Evolutionary conservation across 1,140 invertebrate genomes (phyloP), one percentile per base, ranked within the genome.

Genomic region (Calosoma granatense): DNA sequence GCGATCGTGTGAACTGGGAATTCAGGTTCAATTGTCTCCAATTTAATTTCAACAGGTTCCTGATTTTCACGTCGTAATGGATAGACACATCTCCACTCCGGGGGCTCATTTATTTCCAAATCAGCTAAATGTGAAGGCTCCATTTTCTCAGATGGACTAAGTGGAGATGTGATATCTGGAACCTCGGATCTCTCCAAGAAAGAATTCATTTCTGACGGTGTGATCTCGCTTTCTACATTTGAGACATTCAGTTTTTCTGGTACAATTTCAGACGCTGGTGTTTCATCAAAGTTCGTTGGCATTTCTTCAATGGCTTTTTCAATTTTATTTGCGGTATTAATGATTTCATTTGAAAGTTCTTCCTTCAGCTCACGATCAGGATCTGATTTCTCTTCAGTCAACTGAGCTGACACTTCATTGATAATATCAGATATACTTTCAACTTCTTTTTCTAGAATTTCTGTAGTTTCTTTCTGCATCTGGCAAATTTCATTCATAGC

Each of bases 11-110:
- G 56, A 59, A 60, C 61, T 1, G 64, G 59, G 43, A 59, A 64
- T 62, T 66, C 64, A 3, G 61, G 61, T 30, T 54, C 2, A 36
- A 63, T 64, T 21, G 23, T 59, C 39, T 64, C 63, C 56, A 59
- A 61, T 54, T 61, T 59, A 47, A 65, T 57, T 22, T 52, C 52
- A 22, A 63, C 53, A 51, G 55, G 51, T 30, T 60, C 55, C 20
- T 59, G 19, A 19, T 20, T 23, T 53, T 58, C 51, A 14, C 53
- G 20, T 2, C 17, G 47, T 51, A 56, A 19, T 3, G 56, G 56
- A 19, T 56, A 56, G 2, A 56, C 56, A 36, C 54, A 60, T 55
- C 54, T 60, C 30, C 3, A 51, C 22, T 52, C 47, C 23, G 19
- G 47, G 11, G 20, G 53, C 22, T 51, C 53, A 12, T 41, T 36